Evolutionary conservation across 2,888 invertebrate genomes (phyloP), one percentile per base, ranked within the genome.

Genomic region (Gnatocerus cornutus): DNA sequence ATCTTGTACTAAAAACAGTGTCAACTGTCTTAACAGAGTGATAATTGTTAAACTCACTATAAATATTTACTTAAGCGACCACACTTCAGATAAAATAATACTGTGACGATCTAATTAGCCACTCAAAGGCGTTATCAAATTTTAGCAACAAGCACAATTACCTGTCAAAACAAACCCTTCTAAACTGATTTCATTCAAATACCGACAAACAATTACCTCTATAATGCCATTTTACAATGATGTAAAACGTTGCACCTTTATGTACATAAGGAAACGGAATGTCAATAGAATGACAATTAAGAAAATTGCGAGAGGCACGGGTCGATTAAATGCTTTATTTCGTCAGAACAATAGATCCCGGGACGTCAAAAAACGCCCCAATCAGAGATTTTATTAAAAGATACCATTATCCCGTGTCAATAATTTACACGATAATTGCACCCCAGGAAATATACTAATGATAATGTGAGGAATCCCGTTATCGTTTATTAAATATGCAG

Each of bases 221-320:
- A 52, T 52, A 52, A 63, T 52, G 52, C 52, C 63, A 52, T 53
- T 63, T 52, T 27, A 63, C 30, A 63, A 52, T 43, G 50, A 62
- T 62, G 39, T 62, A 50, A 50, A 62, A 62, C 39, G 62, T 64
- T 64, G 55, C 64, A 64, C 64, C 55, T 64, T 64, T 55, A 64
- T 64, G 55, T 64, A 64, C 53, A 53, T 55, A 64, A 64, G 45
- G 63, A 55, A 64, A 64, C 53, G 55, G 10, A 64, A 64, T 64
- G 64, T 64, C 64, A 64, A 64, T 64, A 64, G 64, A 53, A 64
- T 41, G 29, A 64, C 64, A 64, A 64, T 64, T 64, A 64, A 64
- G 64, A 64, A 64, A 64, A 64, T 64, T 64, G 55, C 64, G 43
- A 64, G 63, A 63, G 27, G 63, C 21, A 30, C 29, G 53, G 63